Percentiles rank a stretch among this genome's conserved stretches.
Conservation (phyloP, 2,888 invertebrate species). For the Poecilus cupreus region DNA sequence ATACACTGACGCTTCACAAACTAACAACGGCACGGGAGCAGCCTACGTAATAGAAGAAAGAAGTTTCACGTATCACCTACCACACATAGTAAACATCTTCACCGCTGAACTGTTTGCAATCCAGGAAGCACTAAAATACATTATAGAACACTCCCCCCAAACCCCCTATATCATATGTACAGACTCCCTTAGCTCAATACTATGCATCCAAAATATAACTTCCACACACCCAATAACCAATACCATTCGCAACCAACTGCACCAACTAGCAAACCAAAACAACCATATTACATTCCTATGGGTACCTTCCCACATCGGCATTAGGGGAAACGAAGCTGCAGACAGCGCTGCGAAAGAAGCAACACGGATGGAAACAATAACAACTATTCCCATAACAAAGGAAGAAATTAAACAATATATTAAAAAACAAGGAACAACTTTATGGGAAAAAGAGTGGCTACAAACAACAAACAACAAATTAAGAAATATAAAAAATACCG, state of each 20-base stretch:
- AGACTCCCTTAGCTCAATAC: neutral
- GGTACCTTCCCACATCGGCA: neutral
- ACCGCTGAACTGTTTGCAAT: constrained; percentile 7
- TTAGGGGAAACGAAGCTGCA: neutral
- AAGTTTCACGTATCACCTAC: neutral
- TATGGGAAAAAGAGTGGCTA: too few species aligned
- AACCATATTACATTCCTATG: neutral
- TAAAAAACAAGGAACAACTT: neutral
- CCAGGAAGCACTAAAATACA: neutral
- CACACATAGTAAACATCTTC: neutral
- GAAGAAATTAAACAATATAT: neutral
- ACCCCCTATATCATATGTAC: neutral
- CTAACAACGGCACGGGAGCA: too few species aligned
- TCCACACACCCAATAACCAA: neutral
- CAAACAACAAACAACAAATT: constrained; percentile 27
- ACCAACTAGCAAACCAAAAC: neutral
- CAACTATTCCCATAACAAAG: neutral
- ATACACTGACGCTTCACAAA: too few species aligned
- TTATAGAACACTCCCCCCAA: neutral
- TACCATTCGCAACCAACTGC: neutral
- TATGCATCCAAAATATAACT: neutral
- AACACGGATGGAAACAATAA: neutral
- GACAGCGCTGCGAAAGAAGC: neutral
- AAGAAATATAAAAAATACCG: neutral
- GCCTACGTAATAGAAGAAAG: too few species aligned